Evolutionary conservation across 2,113 vertebrate species (phyloP).

Genomic region (Laterallus jamaicensis): DNA sequence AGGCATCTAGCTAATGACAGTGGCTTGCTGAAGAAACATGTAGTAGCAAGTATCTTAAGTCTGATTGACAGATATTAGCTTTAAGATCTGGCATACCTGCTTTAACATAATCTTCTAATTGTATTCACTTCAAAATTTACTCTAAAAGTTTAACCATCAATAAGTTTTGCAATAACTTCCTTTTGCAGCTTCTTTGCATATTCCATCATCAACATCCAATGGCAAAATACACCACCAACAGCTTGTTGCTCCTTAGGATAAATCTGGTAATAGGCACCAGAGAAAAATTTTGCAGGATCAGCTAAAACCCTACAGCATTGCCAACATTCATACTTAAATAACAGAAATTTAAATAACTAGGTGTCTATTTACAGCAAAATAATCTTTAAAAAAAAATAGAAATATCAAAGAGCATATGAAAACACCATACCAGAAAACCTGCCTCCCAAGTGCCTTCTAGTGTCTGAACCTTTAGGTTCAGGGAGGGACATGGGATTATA

Average conservation of each 20-base stretch:
- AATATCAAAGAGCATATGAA: not conserved
- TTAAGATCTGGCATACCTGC: not conserved
- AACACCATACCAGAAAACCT: not conserved
- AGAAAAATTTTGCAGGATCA: not conserved
- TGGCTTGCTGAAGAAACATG: not conserved
- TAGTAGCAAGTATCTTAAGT: not conserved
- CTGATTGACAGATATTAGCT: not conserved
- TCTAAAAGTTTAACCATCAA: not conserved
- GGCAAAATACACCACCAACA: slow-evolving; percentile 19
- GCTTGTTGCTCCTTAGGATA: not conserved
- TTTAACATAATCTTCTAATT: slow-evolving; percentile 11
- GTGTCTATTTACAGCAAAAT: not conserved
- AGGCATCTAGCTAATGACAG: not conserved
- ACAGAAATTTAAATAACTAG: not conserved
- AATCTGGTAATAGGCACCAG: not conserved
- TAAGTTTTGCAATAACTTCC: slow-evolving; percentile 15
- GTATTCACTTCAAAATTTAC: not conserved
- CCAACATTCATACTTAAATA: not conserved
- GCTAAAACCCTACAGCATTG: not conserved
- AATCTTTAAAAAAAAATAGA: not conserved
- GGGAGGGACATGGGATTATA: not conserved
- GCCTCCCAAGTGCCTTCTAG: not conserved
- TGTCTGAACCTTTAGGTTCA: not conserved
- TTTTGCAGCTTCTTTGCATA: not conserved
- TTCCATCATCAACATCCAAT: not conserved